A percentile compares a stretch with the other conserved stretches of the same genome.
These are phyloP conservation scores for Lithophane ornitopus DNA, from an alignment of 2,888 invertebrate genomes.

Conservation along the genomic window DNA sequence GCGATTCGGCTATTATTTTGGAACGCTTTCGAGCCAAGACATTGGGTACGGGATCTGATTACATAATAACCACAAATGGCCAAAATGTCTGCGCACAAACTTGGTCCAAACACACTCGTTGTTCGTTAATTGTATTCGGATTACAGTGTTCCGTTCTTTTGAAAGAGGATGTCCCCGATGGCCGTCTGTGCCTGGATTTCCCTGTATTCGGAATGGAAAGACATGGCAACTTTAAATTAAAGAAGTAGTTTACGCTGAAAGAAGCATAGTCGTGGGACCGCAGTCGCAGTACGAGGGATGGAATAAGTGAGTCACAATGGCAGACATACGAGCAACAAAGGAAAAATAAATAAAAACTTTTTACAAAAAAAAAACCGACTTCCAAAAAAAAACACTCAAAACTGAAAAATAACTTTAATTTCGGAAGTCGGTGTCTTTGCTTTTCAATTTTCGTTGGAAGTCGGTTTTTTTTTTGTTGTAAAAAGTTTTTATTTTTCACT, in stretches of 20 bases:
- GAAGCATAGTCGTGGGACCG: slow-evolving; percentile 39
- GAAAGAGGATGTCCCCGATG: slow-evolving; percentile 17
- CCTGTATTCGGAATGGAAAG: slow-evolving; percentile 30
- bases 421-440: too few relatives aligned
- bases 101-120: slow-evolving; percentile 29
- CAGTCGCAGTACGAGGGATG: slow-evolving; percentile 20
- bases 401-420: too few relatives aligned
- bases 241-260: slow-evolving; percentile 48
- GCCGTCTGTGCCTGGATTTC: slow-evolving; percentile 13
- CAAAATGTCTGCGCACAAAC: slow-evolving; percentile 33
- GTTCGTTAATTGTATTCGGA: slow-evolving; percentile 34
- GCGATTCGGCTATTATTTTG: slow-evolving; percentile 44
- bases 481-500: too few relatives aligned
- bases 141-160: slow-evolving; percentile 33
- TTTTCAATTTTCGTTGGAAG: too few relatives aligned
- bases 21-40: slow-evolving; percentile 48
- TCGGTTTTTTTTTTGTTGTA: too few relatives aligned
- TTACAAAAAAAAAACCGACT: too few relatives aligned
- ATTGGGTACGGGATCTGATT: slow-evolving; percentile 49
- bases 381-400: too few relatives aligned
- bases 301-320: slow-evolving; percentile 62
- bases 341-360: too few relatives aligned
- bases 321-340: slow-evolving; percentile 59
- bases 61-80: slow-evolving; percentile 54
- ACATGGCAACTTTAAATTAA: slow-evolving; percentile 39